These are phyloP conservation scores for Myotis myotis DNA, from an alignment of 2,797 vertebrate species.

Conservation along the genomic window DNA sequence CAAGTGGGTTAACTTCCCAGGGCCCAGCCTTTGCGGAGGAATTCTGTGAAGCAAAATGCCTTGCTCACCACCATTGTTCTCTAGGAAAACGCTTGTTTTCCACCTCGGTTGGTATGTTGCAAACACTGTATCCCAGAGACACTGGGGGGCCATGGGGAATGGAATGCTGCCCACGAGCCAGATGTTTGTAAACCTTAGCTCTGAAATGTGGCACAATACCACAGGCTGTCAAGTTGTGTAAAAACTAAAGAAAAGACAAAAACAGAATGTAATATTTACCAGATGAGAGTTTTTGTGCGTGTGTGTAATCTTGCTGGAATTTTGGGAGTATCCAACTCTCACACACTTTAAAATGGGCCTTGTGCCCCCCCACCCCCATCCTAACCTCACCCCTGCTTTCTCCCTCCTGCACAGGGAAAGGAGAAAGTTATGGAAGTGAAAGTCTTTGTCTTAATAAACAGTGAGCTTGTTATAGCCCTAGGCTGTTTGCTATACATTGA, in stretches of 20 bases:
- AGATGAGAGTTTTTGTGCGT: constrained; percentile 90
- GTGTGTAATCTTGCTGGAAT: constrained; percentile 96
- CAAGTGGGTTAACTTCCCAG: constrained; percentile 27
- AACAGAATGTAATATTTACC: constrained; percentile 92
- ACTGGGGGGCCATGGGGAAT: constrained; percentile 76
- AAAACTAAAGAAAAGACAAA: constrained; percentile 89
- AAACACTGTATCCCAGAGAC: constrained; percentile 79
- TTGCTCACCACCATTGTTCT: constrained; percentile 71
- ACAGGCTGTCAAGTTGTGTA: constrained; percentile 88
- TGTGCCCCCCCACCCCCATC: constrained; percentile 76
- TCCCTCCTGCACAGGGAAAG: constrained; percentile 69
- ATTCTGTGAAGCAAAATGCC: constrained; percentile 59
- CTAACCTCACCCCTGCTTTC: neutral
- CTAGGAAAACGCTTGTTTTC: constrained; percentile 82
- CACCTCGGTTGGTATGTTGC: constrained; percentile 79
- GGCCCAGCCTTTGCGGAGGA: constrained; percentile 52
- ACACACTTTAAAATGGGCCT: constrained; percentile 91
- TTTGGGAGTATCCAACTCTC: constrained; percentile 91
- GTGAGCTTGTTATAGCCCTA: constrained; percentile 63
- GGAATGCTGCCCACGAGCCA: constrained; percentile 85
- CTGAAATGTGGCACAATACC: constrained; percentile 88
- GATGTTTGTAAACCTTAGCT: constrained; percentile 88
- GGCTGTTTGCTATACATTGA: constrained; percentile 73
- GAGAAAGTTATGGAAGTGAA: constrained; percentile 77
- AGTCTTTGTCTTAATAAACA: constrained; percentile 75